phyloP scores from a whole-genome alignment of 1,140 invertebrate genomes.

The Cotesia typhae region DNA sequence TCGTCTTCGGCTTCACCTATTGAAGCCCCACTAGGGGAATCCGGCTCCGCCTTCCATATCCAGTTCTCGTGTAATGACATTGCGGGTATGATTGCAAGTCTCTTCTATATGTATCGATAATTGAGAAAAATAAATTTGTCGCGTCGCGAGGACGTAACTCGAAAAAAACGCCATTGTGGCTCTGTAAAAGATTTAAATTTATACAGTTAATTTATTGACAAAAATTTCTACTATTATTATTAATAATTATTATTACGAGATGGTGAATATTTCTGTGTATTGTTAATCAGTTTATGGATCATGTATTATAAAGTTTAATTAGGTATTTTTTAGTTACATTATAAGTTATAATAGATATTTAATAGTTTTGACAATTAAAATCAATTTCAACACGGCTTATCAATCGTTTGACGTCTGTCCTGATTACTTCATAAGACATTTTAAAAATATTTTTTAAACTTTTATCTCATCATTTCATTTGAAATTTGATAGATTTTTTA shows the following conservation, averaged over 20 bases:
- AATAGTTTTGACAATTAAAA: too few relatives aligned
- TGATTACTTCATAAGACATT: too few relatives aligned
- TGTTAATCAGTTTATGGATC: too few relatives aligned
- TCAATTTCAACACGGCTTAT: too few relatives aligned
- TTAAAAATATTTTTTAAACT: too few relatives aligned
- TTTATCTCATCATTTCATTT: too few relatives aligned
- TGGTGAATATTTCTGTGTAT: too few relatives aligned
- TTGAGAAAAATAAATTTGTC: slow-evolving; percentile 52
- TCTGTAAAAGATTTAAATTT: slow-evolving; percentile 42
- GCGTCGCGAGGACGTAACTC: slow-evolving; percentile 56
- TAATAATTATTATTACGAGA: slow-evolving; percentile 24
- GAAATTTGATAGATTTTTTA: too few relatives aligned
- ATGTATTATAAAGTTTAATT: too few relatives aligned
- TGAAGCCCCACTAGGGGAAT: slow-evolving; percentile 58
- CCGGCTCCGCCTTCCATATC: slow-evolving; percentile 65
- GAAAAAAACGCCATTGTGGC: slow-evolving; percentile 57
- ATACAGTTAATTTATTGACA: background rate
- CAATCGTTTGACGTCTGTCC: too few relatives aligned
- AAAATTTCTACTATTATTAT: background rate
- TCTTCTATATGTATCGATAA: slow-evolving; percentile 46
- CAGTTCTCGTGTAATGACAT: slow-evolving; percentile 54
- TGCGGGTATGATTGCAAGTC: slow-evolving; percentile 39
- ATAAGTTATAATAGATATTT: slow-evolving; percentile 6
- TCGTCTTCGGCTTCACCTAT: slow-evolving; percentile 50
- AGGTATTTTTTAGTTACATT: background rate